These are phyloP conservation scores for Thecocarcelia acutangulata DNA, from an alignment of 2,888 invertebrate genomes.

Conservation along the genomic window DNA sequence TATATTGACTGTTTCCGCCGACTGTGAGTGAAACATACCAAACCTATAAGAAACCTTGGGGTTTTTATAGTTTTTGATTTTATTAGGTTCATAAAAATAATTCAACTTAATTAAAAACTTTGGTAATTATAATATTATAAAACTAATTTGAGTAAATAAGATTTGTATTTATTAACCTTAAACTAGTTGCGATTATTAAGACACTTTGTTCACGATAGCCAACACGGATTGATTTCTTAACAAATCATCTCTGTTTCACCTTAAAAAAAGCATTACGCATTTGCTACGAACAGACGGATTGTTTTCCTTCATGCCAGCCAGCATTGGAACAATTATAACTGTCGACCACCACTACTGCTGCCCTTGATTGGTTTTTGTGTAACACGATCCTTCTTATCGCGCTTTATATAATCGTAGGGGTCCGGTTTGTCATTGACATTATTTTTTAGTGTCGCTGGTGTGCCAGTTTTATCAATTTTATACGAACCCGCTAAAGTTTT, in stretches of 20 bases:
- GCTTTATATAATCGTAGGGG: slow-evolving; percentile 74
- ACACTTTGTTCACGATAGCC: background rate
- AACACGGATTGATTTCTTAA: too few species aligned
- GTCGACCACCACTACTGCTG: slow-evolving; percentile 53
- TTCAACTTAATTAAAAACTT: slow-evolving; percentile 55
- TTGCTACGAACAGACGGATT: too few species aligned
- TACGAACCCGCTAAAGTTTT: slow-evolving; percentile 65
- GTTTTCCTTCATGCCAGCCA: background rate
- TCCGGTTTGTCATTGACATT: slow-evolving; percentile 62
- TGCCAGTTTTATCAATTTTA: slow-evolving; percentile 69
- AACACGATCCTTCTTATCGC: slow-evolving; percentile 75
- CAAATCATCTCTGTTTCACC: too few species aligned
- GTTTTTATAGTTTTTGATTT: slow-evolving; percentile 43
- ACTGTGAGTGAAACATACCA: too few species aligned
- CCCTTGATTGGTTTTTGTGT: slow-evolving; percentile 70
- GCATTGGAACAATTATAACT: slow-evolving; percentile 38
- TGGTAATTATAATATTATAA: slow-evolving; percentile 50
- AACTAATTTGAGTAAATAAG: slow-evolving; percentile 68
- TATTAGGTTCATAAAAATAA: slow-evolving; percentile 39
- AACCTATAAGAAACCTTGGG: background rate
- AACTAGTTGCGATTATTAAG: slow-evolving; percentile 10
- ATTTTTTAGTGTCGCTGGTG: slow-evolving; percentile 62
- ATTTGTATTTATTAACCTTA: slow-evolving; percentile 49
- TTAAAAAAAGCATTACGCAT: too few species aligned
- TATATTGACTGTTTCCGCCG: too few species aligned